These are phyloP conservation scores for Gonioctena quinquepunctata DNA, from an alignment of 1,140 invertebrate genomes.

Conservation along the genomic window DNA sequence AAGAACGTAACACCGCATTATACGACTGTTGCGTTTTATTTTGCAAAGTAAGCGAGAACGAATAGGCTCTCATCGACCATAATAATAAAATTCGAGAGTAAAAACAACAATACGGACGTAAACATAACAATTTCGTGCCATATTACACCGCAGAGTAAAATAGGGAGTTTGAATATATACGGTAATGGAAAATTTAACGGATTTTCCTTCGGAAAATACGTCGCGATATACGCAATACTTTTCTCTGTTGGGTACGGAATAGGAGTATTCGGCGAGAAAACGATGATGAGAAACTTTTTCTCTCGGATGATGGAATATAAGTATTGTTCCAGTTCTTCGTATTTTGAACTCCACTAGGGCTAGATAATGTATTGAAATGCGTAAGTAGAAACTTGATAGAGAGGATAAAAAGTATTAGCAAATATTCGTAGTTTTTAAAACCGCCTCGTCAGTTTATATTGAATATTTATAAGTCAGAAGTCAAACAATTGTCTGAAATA, in stretches of 20 bases:
- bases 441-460: no score
- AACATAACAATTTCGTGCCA: constrained; percentile 24
- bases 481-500: no score
- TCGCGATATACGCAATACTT: neutral
- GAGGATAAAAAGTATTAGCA: no score
- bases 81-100: constrained; percentile 24
- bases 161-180: constrained; percentile 22
- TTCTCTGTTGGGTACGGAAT: neutral
- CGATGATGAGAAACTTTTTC: neutral
- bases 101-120: constrained; percentile 23
- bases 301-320: neutral
- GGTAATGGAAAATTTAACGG: constrained; percentile 10
- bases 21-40: neutral
- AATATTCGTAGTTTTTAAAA: no score
- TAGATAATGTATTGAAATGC: no score
- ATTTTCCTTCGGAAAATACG: neutral
- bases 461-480: no score
- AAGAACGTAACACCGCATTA: neutral
- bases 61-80: constrained; percentile 19
- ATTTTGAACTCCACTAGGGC: no score
- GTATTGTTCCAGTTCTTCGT: no score
- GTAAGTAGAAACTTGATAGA: no score
- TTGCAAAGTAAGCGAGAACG: neutral
- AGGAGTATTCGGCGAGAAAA: neutral
- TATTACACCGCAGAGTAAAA: constrained; percentile 22